Conservation (phyloP, 2,797 vertebrate species). For the Anabas testudineus region DNA sequence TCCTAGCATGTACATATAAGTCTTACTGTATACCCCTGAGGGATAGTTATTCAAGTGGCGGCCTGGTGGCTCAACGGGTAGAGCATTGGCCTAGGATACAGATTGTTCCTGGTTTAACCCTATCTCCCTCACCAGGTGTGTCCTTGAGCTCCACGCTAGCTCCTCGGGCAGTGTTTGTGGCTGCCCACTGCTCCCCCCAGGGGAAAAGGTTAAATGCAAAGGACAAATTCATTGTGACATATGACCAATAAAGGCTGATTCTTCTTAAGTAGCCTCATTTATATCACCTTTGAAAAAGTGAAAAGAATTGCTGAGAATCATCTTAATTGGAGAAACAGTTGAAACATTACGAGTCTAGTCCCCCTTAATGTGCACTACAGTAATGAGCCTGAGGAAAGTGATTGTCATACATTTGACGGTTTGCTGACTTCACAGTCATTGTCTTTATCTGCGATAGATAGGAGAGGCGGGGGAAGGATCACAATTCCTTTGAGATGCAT, state of each 20-base stretch:
- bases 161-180: too few relatives aligned
- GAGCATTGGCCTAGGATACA: too few relatives aligned
- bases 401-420: slow-evolving; percentile 78
- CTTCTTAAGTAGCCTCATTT: slow-evolving; percentile 58
- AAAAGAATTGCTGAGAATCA: slow-evolving; percentile 45
- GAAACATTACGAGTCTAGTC: slow-evolving; percentile 54
- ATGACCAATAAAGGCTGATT: too few relatives aligned
- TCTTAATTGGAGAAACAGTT: slow-evolving; percentile 60
- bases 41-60: slow-evolving; percentile 43
- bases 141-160: too few relatives aligned
- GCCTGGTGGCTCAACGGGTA: too few relatives aligned
- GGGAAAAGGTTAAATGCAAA: too few relatives aligned
- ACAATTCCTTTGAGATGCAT: slow-evolving; percentile 77
- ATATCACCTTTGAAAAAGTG: slow-evolving; percentile 60
- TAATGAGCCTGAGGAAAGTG: slow-evolving; percentile 75
- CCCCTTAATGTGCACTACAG: slow-evolving; percentile 49
- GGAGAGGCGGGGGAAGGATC: slow-evolving; percentile 56
- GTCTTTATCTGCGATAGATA: slow-evolving; percentile 74
- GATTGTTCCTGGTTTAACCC: too few relatives aligned
- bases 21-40: slow-evolving; percentile 32
- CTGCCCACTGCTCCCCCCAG: too few relatives aligned
- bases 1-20: slow-evolving; percentile 40
- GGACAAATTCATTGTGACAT: too few relatives aligned
- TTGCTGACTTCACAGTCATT: slow-evolving; percentile 73
- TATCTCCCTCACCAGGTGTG: too few relatives aligned